Evolutionary conservation across 2,888 invertebrate species (phyloP), one percentile per base, ranked within the genome.

Genomic region (Blera fallax): DNA sequence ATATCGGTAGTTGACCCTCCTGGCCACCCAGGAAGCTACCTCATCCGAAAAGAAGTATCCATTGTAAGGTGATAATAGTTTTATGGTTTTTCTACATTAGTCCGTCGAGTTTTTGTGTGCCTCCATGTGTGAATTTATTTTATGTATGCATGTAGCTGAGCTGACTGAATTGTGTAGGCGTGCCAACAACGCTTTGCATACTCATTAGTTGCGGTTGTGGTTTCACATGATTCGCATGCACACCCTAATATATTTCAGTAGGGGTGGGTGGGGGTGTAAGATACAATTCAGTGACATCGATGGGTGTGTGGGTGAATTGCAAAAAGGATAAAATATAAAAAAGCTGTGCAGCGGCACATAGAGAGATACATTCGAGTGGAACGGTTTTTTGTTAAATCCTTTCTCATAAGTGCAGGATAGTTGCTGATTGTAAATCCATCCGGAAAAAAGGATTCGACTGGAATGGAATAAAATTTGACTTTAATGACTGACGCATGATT

Each of bases 111-210:
- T 74, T 80, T 62, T 67, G 32, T 67, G 32, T 24, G 27, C 74
- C 18, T 50, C 16, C 21, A 32, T 11, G 48, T 72, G 32, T 24
- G 14, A 58, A 37, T 56, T 40, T 16, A n/a, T n/a, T n/a, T n/a
- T n/a, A n/a, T n/a, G n/a, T n/a, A 43, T 43, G 21, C 21, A 3
- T 21, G 48, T n/a, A 62, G 14, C 34, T 27, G 50, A 37, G 3
- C 21, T 43, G 16, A 11, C 43, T 27, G 54, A 77, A 78, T 65
- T 18, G 45, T 27, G 52, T 65, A 37, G 70, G 78, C 34, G 72
- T 70, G 29, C 56, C 56, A 60, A 60, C 65, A 72, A 52, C 67
- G 72, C 78, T 83, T 72, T 78, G 78, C 82, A 83, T 77, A 54
- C 72, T 72, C 72, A 77, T 77, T 72, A 82, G 70, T 72, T 77